A percentile compares a stretch with the other conserved stretches of the same genome.
These are phyloP conservation scores for Ectemnius continuus DNA, from an alignment of 2,888 invertebrate species.

Conservation along the genomic window DNA sequence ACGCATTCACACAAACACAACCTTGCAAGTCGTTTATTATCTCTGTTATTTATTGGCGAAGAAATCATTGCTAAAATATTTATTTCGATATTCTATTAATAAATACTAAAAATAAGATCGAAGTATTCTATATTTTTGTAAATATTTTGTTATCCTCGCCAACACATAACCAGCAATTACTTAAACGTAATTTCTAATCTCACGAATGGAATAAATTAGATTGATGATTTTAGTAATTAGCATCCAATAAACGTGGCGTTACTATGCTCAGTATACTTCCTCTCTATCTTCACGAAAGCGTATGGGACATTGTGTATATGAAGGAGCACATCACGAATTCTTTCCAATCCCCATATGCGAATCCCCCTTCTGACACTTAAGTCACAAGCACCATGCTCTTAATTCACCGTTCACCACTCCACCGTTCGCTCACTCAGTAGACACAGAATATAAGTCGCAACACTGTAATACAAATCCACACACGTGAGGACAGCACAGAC, in stretches of 20 bases:
- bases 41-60: not conserved
- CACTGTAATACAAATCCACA: conserved; percentile 21
- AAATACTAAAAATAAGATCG: too few relatives aligned
- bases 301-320: conserved; percentile 23
- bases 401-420: not conserved
- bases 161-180: too few relatives aligned
- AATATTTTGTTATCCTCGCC: too few relatives aligned
- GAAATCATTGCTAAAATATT: not conserved
- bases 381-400: not conserved
- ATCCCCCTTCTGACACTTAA: conserved; percentile 4
- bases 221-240: not conserved
- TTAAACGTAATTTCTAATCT: too few relatives aligned
- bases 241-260: conserved; percentile 36
- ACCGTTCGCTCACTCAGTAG: conserved; percentile 51
- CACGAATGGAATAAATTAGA: too few relatives aligned
- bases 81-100: not conserved
- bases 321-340: not conserved
- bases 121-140: too few relatives aligned
- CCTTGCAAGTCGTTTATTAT: not conserved
- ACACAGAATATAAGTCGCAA: conserved; percentile 51
- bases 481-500: conserved; percentile 47
- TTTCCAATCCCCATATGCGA: conserved; percentile 23
- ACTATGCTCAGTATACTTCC: conserved; percentile 44
- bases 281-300: conserved; percentile 35
- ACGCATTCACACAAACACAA: too few relatives aligned